Percentiles rank a stretch among this genome's conserved stretches.
These are phyloP conservation scores for Horisme vitalbata DNA, from an alignment of 2,888 invertebrate genomes.

Conservation along the genomic window DNA sequence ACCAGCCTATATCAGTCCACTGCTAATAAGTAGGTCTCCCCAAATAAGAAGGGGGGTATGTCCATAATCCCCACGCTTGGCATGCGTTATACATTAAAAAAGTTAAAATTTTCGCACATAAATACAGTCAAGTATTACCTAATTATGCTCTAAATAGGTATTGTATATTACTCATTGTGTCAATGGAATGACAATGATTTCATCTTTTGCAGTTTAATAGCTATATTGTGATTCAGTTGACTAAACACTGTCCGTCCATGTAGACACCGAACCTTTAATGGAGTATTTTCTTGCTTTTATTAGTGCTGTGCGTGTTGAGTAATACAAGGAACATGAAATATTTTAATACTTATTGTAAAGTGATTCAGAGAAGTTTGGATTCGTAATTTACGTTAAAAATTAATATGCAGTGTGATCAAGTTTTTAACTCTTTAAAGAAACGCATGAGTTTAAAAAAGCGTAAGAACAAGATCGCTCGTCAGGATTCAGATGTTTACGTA, in stretches of 20 bases:
- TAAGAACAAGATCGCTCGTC: constrained; percentile 38
- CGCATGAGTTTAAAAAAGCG: constrained; percentile 54
- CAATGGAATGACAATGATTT: constrained; percentile 26
- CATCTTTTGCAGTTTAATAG: constrained; percentile 22
- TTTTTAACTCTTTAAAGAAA: constrained; percentile 48
- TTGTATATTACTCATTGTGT: constrained; percentile 20
- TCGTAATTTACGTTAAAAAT: background rate
- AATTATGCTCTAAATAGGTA: background rate
- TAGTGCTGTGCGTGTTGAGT: no score
- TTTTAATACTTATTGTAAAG: constrained; percentile 6
- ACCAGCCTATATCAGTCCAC: no score
- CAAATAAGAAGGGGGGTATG: no score
- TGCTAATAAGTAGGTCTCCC: no score
- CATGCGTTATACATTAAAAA: no score
- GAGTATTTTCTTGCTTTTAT: no score
- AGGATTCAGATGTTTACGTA: constrained; percentile 36
- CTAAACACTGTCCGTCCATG: constrained; percentile 47
- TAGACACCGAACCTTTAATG: no score
- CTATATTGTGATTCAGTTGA: constrained; percentile 41
- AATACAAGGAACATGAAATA: constrained; percentile 36
- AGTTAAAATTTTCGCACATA: no score
- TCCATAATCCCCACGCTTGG: no score
- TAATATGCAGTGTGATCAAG: constrained; percentile 40
- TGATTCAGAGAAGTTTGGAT: background rate
- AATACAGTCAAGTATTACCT: background rate